Evolutionary conservation across 2,797 vertebrate genomes (phyloP).

Genomic region (Cygnus olor): DNA sequence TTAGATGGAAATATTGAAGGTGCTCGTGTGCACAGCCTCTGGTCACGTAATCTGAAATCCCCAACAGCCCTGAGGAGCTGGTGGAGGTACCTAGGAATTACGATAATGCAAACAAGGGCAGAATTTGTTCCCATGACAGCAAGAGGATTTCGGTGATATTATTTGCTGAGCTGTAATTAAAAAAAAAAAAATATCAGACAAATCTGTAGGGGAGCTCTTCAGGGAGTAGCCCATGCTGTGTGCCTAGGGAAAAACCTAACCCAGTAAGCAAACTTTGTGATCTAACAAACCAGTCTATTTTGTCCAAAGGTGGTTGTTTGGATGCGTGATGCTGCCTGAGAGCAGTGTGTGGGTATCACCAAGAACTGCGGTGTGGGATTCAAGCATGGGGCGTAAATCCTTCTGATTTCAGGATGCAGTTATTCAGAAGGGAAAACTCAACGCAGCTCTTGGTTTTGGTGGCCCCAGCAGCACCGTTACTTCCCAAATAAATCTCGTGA

Average conservation of each 20-base stretch:
- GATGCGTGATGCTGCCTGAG: neutral
- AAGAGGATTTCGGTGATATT: neutral
- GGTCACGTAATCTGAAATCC: no score
- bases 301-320: constrained; percentile 33
- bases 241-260: neutral
- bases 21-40: neutral
- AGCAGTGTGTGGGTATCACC: neutral
- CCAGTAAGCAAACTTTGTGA: neutral
- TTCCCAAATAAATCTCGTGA: neutral
- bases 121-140: neutral
- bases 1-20: neutral
- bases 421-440: neutral
- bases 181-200: neutral
- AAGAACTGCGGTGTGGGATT: neutral
- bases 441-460: neutral
- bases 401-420: neutral
- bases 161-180: neutral
- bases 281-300: neutral
- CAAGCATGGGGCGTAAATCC: no score
- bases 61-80: neutral
- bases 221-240: neutral
- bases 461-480: neutral
- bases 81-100: neutral
- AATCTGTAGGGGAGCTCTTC: neutral
- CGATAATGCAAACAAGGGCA: neutral